Evolutionary conservation across 2,888 invertebrate genomes (phyloP).

Genomic region (Dicycla oo): DNA sequence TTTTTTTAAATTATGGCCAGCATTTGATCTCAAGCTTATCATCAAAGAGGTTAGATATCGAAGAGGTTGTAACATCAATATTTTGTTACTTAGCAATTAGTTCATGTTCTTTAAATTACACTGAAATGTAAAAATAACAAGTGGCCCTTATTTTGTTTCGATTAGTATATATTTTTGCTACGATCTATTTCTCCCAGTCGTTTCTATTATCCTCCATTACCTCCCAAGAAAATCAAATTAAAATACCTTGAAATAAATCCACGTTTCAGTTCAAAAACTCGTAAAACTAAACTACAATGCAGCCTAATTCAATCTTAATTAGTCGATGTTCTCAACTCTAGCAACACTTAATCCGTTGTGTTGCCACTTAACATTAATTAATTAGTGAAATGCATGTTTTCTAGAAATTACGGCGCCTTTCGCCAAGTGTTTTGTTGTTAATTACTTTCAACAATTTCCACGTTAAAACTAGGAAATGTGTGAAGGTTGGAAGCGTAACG

Average conservation of each 20-base stretch:
- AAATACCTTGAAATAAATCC: conserved; percentile 8
- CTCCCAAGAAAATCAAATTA: neutral
- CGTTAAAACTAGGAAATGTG: conserved; percentile 17
- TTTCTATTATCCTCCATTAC: no score
- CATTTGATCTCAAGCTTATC: no score
- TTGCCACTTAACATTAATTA: conserved; percentile 56
- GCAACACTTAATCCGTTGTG: conserved; percentile 51
- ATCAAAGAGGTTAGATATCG: no score
- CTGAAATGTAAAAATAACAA: no score
- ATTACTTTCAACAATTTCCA: conserved; percentile 51
- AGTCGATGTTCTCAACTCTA: conserved; percentile 47
- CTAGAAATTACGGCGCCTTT: conserved; percentile 39
- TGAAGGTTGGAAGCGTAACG: conserved; percentile 19
- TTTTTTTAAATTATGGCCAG: no score
- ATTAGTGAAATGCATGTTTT: conserved; percentile 63
- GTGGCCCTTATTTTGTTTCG: no score
- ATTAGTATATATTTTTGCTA: no score
- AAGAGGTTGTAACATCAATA: no score
- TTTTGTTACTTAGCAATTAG: no score
- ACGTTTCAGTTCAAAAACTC: conserved; percentile 20
- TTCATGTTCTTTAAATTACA: no score
- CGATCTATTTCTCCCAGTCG: no score
- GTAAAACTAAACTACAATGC: conserved; percentile 27
- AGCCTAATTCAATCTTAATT: conserved; percentile 57
- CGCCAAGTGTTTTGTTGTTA: conserved; percentile 51